Conservation (phyloP, 2,797 vertebrate genomes). For the Cephalopachus bancanus region DNA sequence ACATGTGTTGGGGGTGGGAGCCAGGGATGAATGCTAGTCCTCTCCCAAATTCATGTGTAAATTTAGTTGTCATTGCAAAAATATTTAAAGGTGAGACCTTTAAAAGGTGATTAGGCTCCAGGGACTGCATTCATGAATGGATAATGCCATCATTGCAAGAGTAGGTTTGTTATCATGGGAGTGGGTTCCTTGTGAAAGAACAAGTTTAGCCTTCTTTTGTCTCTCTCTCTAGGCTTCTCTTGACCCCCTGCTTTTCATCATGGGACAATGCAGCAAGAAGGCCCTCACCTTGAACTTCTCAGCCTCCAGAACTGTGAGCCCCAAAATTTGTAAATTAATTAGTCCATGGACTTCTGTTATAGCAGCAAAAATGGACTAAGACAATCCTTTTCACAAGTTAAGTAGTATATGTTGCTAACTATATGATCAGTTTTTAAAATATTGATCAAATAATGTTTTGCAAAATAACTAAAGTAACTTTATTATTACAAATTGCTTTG, state of each 20-base stretch:
- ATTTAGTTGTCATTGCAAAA: not conserved
- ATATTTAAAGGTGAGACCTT: not conserved
- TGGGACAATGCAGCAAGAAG: not conserved
- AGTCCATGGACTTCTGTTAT: not conserved
- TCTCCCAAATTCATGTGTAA: not conserved
- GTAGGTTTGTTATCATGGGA: not conserved
- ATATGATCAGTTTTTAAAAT: not conserved
- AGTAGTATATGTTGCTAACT: not conserved
- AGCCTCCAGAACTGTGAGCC: not conserved
- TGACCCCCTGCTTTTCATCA: not conserved
- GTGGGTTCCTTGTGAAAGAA: not conserved
- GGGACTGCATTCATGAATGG: not conserved
- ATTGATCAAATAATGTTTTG: conserved; percentile 28
- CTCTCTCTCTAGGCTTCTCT: not conserved
- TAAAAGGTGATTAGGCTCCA: not conserved
- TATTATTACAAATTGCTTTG: conserved; percentile 19
- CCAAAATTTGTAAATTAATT: not conserved
- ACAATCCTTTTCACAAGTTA: not conserved
- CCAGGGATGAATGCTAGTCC: not conserved
- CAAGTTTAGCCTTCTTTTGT: not conserved
- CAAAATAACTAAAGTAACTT: conserved; percentile 1
- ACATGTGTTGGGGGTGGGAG: not conserved
- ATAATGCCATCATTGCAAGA: not conserved
- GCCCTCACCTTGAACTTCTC: not conserved
- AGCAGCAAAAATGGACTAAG: not conserved